Base-by-base conservation (phyloP, 2,888 invertebrate species). In the Tanypteryx hageni region DNA sequence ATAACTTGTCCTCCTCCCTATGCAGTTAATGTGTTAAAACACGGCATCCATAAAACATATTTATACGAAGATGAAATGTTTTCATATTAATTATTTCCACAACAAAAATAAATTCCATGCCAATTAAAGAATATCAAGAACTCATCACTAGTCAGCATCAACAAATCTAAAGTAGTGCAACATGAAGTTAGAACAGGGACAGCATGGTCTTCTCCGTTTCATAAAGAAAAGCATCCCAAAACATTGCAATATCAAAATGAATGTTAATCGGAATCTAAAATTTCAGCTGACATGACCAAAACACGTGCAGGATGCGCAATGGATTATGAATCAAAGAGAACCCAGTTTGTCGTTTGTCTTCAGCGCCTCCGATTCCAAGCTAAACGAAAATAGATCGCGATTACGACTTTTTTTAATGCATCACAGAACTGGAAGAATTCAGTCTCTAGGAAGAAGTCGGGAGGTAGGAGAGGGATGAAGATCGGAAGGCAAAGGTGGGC, bases 21-120 rank as follows among this genome's bases (percentile, higher is more conserved):
- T 44, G 44, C 44, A 44, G 44, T 44, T 44, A 44, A 44, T 44
- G 44, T 44, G 44, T 44, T 44, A 76, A 76, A 76, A 76, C 22
- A 10, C 27, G 22, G 0, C 8, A 76, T 10, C 27, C 76, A 14
- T 10, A 3, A 11, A 76, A 76, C 22, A 76, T 76, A 13, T 22
- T 76, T 27, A 76, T 76, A 18, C 7, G 68, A 11, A 5, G 44
- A 44, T 44, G 44, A 44, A 44, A 44, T 44, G 44, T 44, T 44
- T 44, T 44, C 64, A n/a, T 68, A n/a, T 9, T 22, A 68, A n/a
- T 9, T 22, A 68, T 27, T 76, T 27, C 27, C 4, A 76, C 76
- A 68, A 68, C 68, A 76, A 68, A 68, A 68, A n/a, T n/a, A 68
- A 68, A 68, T 68, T 68, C 22, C 68, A 76, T 76, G 76, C 76